Evolutionary conservation across 37 sponge, comb jelly and placozoan genomes (phyloP), one percentile per base, ranked within the genome.

Genomic region (Tethya wilhelma): DNA sequence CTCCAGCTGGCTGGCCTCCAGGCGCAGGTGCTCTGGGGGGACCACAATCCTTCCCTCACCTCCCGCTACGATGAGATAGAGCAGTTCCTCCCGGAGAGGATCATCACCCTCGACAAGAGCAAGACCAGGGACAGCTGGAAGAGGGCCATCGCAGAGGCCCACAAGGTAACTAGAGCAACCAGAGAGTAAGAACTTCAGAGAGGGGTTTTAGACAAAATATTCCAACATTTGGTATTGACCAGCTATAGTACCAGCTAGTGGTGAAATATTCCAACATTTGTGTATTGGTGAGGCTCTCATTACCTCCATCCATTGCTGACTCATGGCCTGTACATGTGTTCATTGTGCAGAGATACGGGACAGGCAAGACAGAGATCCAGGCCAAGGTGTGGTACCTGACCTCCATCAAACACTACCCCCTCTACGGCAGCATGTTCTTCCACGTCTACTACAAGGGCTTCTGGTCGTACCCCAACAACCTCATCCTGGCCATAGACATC

Each of bases 371-470:
- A 4, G 90, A 73, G 28, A 91, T 97, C 20, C 92, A 97, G 69
- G 95, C 97, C 49, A 97, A 97, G 70, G 97, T 97, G 38, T 94
- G 94, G 94, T 97, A 97, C 84, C 87, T 97, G 63, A 97, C 95
- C 12, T 91, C 95, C 30, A 90, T 97, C 64, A 91, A 97, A 69
- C 88, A 97, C 82, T 97, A 93, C 38, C 95, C 84, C 0, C 92
- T 97, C 60, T 97, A 97, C 59, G 97, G 97, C 45, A 57, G 79
- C 79, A 84, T 89, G 19, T 73, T 91, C 65, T 97, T 94, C 90
- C 77, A 58, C 12, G 97, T 97, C 44, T 31, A 60, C 73, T 94
- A 97, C 88, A 97, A 97, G 78, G 97, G 97, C 31, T 97, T 94
- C 95, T 97, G 97, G 97, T 89, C 93, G 0, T 75, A 97, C 58